Evolutionary conservation across 2,113 vertebrate genomes (phyloP).

Genomic region (Bufo gargarizans): DNA sequence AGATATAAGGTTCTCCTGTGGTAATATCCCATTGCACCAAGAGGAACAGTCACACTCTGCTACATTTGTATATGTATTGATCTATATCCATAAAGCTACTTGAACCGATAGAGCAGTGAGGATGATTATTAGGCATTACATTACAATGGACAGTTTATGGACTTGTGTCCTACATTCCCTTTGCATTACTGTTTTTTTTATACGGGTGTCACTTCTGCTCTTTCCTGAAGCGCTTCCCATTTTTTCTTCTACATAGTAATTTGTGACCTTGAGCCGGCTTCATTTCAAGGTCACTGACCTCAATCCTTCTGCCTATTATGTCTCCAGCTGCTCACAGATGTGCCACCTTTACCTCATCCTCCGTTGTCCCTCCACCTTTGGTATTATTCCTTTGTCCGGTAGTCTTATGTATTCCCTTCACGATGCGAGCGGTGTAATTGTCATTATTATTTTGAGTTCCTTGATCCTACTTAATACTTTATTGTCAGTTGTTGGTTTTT

Average conservation of each 20-base stretch:
- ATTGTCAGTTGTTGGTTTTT: slow-evolving; percentile 40
- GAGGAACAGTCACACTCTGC: background rate
- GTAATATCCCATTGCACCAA: background rate
- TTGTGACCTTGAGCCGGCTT: slow-evolving; percentile 17
- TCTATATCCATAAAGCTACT: background rate
- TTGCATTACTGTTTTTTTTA: background rate
- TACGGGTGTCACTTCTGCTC: slow-evolving; percentile 9
- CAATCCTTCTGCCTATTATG: slow-evolving; percentile 3
- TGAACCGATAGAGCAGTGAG: background rate
- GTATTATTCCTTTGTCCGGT: background rate
- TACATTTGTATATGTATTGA: background rate
- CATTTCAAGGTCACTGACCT: slow-evolving; percentile 46
- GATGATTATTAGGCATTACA: background rate
- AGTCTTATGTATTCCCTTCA: background rate
- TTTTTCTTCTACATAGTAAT: background rate
- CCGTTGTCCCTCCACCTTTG: too few species aligned
- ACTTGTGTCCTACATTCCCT: background rate
- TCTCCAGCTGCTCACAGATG: slow-evolving; percentile 1
- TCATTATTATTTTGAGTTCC: slow-evolving; percentile 32
- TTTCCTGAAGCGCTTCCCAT: background rate
- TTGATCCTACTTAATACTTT: slow-evolving; percentile 38
- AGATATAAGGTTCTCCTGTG: too few species aligned
- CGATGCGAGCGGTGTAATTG: background rate
- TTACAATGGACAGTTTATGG: background rate
- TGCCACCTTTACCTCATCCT: background rate